These are phyloP conservation scores for Ormia ochracea DNA, from an alignment of 2,888 invertebrate species.

Conservation along the genomic window DNA sequence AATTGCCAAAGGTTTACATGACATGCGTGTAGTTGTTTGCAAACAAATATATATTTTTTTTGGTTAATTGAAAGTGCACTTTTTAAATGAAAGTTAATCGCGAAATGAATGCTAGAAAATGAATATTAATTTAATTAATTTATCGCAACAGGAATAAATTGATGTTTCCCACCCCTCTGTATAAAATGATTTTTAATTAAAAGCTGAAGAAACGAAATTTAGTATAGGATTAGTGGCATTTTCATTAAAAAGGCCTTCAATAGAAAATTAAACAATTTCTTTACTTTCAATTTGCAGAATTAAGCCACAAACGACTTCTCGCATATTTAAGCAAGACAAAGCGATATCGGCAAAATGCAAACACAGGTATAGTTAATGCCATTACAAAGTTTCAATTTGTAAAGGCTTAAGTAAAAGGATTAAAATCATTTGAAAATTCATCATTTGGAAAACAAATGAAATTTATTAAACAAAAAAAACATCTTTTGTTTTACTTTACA, in stretches of 20 bases:
- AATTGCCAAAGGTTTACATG: neutral
- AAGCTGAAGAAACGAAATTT: too few species aligned
- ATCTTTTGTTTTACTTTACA: neutral
- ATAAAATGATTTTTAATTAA: too few species aligned
- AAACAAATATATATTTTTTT: too few species aligned
- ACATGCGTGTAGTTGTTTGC: too few species aligned
- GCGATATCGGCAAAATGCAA: neutral
- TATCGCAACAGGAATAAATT: too few species aligned
- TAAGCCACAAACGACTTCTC: conserved; percentile 10
- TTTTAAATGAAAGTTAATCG: too few species aligned
- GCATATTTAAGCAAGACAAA: neutral
- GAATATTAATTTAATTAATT: too few species aligned
- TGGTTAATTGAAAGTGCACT: too few species aligned
- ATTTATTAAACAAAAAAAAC: conserved; percentile 6
- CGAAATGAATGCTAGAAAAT: too few species aligned
- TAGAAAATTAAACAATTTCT: conserved; percentile 10
- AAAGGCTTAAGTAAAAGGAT: conserved; percentile 42
- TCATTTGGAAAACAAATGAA: conserved; percentile 15
- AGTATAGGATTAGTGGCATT: neutral
- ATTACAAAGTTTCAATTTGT: conserved; percentile 38
- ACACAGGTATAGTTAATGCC: neutral
- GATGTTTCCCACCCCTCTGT: too few species aligned
- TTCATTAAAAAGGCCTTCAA: neutral
- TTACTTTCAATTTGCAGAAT: neutral
- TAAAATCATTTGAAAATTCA: conserved; percentile 32